A percentile compares a stretch with the other conserved stretches of the same genome.
phyloP scores from a whole-genome alignment of 2,888 invertebrate species.

The Diogma glabrata region DNA sequence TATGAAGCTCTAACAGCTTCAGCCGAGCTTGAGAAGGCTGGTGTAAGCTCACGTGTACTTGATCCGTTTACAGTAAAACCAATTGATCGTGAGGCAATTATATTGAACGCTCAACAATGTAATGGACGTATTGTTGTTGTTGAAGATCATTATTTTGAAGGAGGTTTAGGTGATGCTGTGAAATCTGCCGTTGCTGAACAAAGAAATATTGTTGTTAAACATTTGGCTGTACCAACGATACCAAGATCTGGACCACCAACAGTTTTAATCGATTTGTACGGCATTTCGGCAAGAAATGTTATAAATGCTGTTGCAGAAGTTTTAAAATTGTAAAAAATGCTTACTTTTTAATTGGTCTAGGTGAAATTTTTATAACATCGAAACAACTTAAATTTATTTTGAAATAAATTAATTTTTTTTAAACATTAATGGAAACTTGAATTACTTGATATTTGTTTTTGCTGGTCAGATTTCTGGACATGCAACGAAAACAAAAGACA shows the following conservation, averaged over 20 bases:
- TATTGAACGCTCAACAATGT: conserved; percentile 61
- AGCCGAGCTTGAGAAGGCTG: conserved; percentile 53
- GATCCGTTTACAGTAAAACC: conserved; percentile 97
- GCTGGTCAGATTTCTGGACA: too few species aligned
- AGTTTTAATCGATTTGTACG: conserved; percentile 77
- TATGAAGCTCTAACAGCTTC: conserved; percentile 84
- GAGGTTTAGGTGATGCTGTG: conserved; percentile 95
- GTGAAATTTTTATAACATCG: too few species aligned
- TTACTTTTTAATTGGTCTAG: too few species aligned
- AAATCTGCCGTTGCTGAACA: conserved; percentile 63
- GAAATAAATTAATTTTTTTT: too few species aligned
- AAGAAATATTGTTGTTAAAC: conserved; percentile 58
- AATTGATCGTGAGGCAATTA: conserved; percentile 66
- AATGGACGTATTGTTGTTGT: conserved; percentile 81
- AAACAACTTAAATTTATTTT: too few species aligned
- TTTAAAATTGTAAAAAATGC: conserved; percentile 43
- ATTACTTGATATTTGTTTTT: too few species aligned
- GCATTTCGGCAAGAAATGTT: conserved; percentile 75
- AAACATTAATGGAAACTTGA: too few species aligned
- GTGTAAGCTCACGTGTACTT: conserved; percentile 68
- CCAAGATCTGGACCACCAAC: conserved; percentile 89
- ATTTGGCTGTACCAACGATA: conserved; percentile 67
- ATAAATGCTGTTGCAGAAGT: conserved; percentile 54
- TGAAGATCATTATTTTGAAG: conserved; percentile 87
- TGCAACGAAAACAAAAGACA: too few species aligned